Base-by-base conservation (phyloP, 1,140 invertebrate species). In the Theocolax elegans region DNA sequence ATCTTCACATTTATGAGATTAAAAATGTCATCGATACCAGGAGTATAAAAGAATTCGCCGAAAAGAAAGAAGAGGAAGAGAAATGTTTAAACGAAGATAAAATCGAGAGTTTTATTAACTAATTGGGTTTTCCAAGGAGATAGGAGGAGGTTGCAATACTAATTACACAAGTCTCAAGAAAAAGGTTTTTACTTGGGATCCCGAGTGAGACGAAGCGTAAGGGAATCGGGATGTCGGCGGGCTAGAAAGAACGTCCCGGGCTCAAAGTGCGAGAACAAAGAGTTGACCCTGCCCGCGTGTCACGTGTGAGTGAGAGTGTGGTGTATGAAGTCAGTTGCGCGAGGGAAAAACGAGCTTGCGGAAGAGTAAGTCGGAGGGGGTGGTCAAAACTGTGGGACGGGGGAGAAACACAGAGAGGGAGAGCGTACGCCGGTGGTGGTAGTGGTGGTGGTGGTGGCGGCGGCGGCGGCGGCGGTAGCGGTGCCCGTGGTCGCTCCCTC, bases 261-360 rank as follows among this genome's bases (percentile, higher is more conserved):
- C 31, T n/a, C 8, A 19, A 13, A 10, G 51, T 7, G 21, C 2
- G 27, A 64, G 51, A 66, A 66, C 63, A 66, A 66, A 66, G 63
- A 66, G 35, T 66, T 66, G 63, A 66, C 42, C n/a, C 42, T 46
- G 42, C 42, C n/a, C 3, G 4, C n/a, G 4, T 46, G 12, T 15
- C 42, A 15, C 65, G 68, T 68, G 46, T 74, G 67, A 66, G 71
- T 67, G 64, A 63, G 21, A 53, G 29, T 38, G 25, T n/a, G 19
- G 3, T 27, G 62, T 63, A 63, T 51, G 63, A 71, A 64, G n/a
- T n/a, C n/a, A n/a, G 46, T 3, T 15, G 13, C 40, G 8, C 13
- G 40, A 60, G 15, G 27, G 58, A n/a, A 49, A 44, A 56, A 66
- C 17, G 42, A 13, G 42, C 42, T 13, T n/a, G 42, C 3, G 42